A percentile compares a stretch with the other conserved stretches of the same genome.
Conservation (phyloP, 2,113 vertebrate species). For the Megaptera novaeangliae region DNA sequence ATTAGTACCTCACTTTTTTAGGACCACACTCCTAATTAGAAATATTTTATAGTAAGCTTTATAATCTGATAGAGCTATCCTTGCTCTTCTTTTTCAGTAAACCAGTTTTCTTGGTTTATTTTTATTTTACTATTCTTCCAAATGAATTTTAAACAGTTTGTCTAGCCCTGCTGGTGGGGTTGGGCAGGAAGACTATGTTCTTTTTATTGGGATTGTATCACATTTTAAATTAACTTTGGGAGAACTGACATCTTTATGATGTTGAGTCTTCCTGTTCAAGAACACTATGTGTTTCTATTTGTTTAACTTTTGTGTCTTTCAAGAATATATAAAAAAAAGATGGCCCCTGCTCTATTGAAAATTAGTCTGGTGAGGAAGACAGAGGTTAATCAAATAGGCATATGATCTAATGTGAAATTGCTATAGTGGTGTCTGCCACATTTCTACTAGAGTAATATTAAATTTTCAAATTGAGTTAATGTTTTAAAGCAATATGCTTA, state of each 20-base stretch:
- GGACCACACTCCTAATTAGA: neutral
- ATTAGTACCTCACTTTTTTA: neutral
- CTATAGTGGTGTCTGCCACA: neutral
- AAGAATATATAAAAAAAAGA: neutral
- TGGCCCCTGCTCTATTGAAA: neutral
- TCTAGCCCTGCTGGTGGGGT: neutral
- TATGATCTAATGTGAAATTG: neutral
- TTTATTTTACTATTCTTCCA: neutral
- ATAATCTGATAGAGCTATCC: neutral
- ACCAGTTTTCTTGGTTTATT: neutral
- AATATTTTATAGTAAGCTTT: neutral
- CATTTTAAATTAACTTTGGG: neutral
- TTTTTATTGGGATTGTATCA: conserved; percentile 14
- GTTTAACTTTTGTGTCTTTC: neutral
- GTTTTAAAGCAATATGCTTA: conserved; percentile 1
- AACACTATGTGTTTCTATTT: neutral
- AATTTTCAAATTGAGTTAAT: neutral
- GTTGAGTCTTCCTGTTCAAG: neutral
- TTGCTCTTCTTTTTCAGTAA: neutral
- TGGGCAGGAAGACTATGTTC: neutral
- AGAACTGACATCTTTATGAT: neutral
- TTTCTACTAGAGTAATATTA: neutral
- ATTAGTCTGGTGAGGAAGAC: neutral
- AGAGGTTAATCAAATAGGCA: neutral
- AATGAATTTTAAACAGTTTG: conserved; percentile 5